phyloP scores from a whole-genome alignment of 1,140 invertebrate species.

The Tetraneura akinire region DNA sequence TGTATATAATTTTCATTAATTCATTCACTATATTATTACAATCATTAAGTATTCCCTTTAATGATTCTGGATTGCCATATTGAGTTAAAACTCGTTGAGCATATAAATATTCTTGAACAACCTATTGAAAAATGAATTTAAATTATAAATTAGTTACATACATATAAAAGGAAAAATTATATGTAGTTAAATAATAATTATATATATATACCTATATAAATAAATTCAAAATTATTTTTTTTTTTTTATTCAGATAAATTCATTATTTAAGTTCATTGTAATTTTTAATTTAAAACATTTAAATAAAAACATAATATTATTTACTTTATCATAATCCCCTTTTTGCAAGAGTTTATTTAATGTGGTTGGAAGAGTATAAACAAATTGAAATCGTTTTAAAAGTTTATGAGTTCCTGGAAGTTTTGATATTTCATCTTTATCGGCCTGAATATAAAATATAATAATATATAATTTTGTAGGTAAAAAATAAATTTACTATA shows the following conservation, averaged over 20 bases:
- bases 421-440: slow-evolving; percentile 83
- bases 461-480: neutral
- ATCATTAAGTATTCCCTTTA: slow-evolving; percentile 89
- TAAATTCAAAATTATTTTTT: too few relatives aligned
- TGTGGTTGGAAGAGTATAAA: slow-evolving; percentile 90
- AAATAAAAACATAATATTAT: neutral
- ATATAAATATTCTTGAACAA: slow-evolving; percentile 83
- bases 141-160: too few relatives aligned
- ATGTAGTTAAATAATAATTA: too few relatives aligned
- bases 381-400: slow-evolving; percentile 93
- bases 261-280: neutral
- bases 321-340: slow-evolving; percentile 73
- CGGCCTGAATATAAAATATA: slow-evolving; percentile 67
- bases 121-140: too few relatives aligned
- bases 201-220: too few relatives aligned
- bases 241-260: too few relatives aligned
- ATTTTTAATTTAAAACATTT: too few relatives aligned
- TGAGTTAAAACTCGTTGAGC: slow-evolving; percentile 85
- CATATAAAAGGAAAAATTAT: too few relatives aligned
- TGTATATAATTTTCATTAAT: slow-evolving; percentile 73
- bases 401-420: slow-evolving; percentile 86
- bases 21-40: slow-evolving; percentile 82
- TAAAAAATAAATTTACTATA: neutral
- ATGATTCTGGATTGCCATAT: slow-evolving; percentile 89
- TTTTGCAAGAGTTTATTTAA: slow-evolving; percentile 82